Base-by-base conservation (phyloP, 2,888 invertebrate species). In the Mamestra brassicae region DNA sequence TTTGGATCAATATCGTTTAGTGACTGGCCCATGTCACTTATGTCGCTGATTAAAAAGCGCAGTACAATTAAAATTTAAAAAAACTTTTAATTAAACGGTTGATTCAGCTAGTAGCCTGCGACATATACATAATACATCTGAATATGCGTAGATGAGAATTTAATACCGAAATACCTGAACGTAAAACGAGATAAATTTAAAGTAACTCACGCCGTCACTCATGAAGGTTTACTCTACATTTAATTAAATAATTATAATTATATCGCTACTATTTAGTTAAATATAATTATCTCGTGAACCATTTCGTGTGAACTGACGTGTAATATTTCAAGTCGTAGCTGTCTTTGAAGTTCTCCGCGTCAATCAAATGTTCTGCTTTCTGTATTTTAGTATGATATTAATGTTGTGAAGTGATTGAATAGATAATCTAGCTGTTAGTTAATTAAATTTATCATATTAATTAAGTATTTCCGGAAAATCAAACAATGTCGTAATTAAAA, bases 321-420 rank as follows among this genome's bases (percentile, higher is more conserved):
- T 78, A 58, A 63, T 81, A 78, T 67, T 81, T 76, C 47, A 63
- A 81, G 26, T 45, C 63, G n/a, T 42, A 17, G 17, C 15, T 17
- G n/a, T 38, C 83, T 82, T 79, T 79, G 78, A 82, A 47, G 83
- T 82, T 54, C 26, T 11, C 15, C 34, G n/a, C 45, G 77, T 82
- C 78, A 76, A 65, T 82, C 78, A 78, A 61, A 67, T n/a, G 47
- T 55, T 63, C 58, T 55, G 68, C 58, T 61, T n/a, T 5, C 5
- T 68, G 60, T 50, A 54, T 42, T 66, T 58, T 17, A 38, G 11
- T 54, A 17, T 58, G 26, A 60, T 52, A 71, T 68, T 79, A 61
- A 68, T 58, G 3, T 71, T 61, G 10, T 38, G 8, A 5, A 17
- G 60, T 63, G 17, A 67, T 60, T 63, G 26, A 42, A 52, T n/a